A percentile compares a stretch with the other conserved stretches of the same genome.
Evolutionary conservation across 2,888 invertebrate species (phyloP).

Genomic region (Neoscelio sp.): DNA sequence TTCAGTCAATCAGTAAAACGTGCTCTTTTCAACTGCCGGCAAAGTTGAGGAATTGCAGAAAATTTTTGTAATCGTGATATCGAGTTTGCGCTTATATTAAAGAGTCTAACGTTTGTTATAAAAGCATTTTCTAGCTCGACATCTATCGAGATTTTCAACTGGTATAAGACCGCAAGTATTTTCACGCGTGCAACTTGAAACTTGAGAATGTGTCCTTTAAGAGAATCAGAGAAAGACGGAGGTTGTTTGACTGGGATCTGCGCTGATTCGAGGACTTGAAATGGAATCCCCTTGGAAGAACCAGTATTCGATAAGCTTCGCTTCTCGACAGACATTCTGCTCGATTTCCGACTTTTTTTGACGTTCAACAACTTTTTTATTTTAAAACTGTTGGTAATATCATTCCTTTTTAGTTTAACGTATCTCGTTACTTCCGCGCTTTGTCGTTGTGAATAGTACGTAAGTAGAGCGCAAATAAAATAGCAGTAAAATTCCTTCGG

Average conservation of each 20-base stretch:
- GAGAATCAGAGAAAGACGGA: slow-evolving; percentile 47
- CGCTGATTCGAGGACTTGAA: slow-evolving; percentile 62
- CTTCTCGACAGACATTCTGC: slow-evolving; percentile 58
- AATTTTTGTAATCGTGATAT: slow-evolving; percentile 39
- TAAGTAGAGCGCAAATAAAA: slow-evolving; percentile 54
- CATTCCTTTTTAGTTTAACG: too few relatives aligned
- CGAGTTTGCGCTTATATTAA: slow-evolving; percentile 27
- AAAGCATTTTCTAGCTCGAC: slow-evolving; percentile 27
- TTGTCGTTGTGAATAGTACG: slow-evolving; percentile 31
- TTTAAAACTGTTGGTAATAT: too few relatives aligned
- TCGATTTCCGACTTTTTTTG: slow-evolving; percentile 58
- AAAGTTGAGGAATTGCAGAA: slow-evolving; percentile 11
- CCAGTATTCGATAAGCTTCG: slow-evolving; percentile 59
- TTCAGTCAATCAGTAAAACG: slow-evolving; percentile 29
- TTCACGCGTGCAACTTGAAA: slow-evolving; percentile 52
- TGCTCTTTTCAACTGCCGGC: slow-evolving; percentile 14
- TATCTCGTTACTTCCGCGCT: slow-evolving; percentile 9
- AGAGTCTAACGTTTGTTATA: slow-evolving; percentile 30
- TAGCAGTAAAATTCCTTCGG: slow-evolving; percentile 33
- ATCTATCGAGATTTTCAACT: slow-evolving; percentile 43
- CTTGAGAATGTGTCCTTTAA: slow-evolving; percentile 56
- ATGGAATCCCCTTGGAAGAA: slow-evolving; percentile 62
- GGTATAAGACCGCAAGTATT: slow-evolving; percentile 25
- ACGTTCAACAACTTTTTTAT: slow-evolving; percentile 42
- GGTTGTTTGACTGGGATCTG: slow-evolving; percentile 62